Evolutionary conservation across 2,888 invertebrate genomes (phyloP), one percentile per base, ranked within the genome.

Genomic region (Phragmatobia fuliginosa): DNA sequence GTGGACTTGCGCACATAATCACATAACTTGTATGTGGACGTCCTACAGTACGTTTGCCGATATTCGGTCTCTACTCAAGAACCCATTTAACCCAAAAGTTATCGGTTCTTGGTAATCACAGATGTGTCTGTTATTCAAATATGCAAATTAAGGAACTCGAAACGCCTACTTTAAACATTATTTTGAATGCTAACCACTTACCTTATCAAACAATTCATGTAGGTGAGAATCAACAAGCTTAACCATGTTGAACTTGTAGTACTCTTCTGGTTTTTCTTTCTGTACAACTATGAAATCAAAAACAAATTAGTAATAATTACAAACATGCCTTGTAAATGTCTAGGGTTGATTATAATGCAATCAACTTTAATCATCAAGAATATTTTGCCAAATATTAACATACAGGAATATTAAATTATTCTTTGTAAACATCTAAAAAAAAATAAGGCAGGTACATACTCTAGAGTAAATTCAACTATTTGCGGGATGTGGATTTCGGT

Each of bases 181-280:
- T 14, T 25, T 1, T 14, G 0, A 61, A 25, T 14, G 38, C 21
- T 41, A 36, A 38, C 7, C 6, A 61, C 38, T 61, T 16, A 62
- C 62, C 25, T 62, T 62, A 25, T 38, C 33, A 58, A 71, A 71
- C 58, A 71, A 49, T 33, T 56, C 71, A 16, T 45, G 1, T 6
- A 71, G 71, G 58, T 65, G 64, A 8, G 21, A 32, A 21, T 68
- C 32, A 18, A 66, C 33, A 16, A 71, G 66, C 21, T 68, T 68
- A 10, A 31, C 4, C 58, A 68, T 59, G 31, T 58, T 63, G 1
- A 10, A n/a, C 36, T n/a, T 56, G 31, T 38, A 66, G 36, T 33
- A 45, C 4, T 52, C 60, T 21, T 58, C 62, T 5, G 62, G 33
- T 38, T 28, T 58, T 11, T 36, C 52, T 61, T 59, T 61, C 8